These are phyloP conservation scores for Drosophila nasuta DNA, from an alignment of 1,140 invertebrate species.

Conservation along the genomic window DNA sequence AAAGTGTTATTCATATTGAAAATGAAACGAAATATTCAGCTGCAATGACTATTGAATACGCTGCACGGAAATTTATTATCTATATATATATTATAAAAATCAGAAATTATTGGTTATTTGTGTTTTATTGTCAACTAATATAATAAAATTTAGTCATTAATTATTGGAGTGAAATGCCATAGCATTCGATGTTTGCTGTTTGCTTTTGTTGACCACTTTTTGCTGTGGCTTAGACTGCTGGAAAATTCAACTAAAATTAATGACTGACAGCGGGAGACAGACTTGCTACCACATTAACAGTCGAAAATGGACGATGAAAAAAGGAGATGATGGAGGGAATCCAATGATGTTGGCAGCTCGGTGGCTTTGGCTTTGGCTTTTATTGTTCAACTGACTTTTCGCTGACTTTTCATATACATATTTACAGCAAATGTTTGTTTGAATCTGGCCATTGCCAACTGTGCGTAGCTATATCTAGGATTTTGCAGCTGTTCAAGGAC, in stretches of 20 bases:
- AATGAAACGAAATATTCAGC: neutral
- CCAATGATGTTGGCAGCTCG: constrained; percentile 34
- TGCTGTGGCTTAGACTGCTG: constrained; percentile 20
- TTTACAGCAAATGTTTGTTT: constrained; percentile 45
- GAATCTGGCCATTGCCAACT: constrained; percentile 15
- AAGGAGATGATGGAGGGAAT: neutral
- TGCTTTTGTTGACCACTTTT: constrained; percentile 40
- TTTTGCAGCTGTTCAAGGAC: constrained; percentile 50
- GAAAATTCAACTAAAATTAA: constrained; percentile 43
- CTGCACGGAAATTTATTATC: neutral
- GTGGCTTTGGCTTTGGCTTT: constrained; percentile 29
- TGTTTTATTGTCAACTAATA: neutral
- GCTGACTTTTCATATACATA: constrained; percentile 35
- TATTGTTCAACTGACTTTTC: constrained; percentile 40
- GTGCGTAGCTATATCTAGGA: constrained; percentile 26
- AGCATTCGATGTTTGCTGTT: constrained; percentile 31
- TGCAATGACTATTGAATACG: constrained; percentile 5
- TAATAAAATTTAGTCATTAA: neutral
- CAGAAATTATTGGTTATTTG: neutral
- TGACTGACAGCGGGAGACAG: constrained; percentile 39
- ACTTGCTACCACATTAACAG: constrained; percentile 30
- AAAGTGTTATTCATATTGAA: constrained; percentile 5
- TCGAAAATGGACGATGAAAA: constrained; percentile 8
- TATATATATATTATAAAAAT: neutral
- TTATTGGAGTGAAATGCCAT: neutral